Base-by-base conservation (phyloP, 2,113 vertebrate species). In the Lophura nycthemera region DNA sequence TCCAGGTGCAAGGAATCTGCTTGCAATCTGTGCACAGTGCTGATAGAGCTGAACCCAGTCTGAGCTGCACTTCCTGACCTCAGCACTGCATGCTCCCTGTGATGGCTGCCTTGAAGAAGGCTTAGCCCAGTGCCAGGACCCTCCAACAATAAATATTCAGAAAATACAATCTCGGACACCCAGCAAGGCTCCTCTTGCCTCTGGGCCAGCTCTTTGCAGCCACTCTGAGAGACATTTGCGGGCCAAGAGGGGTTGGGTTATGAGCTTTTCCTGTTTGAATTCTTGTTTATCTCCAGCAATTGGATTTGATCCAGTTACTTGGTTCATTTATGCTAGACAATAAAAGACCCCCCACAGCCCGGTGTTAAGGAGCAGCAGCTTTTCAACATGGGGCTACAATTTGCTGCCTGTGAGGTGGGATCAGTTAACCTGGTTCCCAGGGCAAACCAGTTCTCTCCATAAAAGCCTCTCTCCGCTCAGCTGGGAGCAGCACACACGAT, bases 401-500 rank as follows among this genome's bases (percentile, higher is more conserved):
- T 40, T 40, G 25, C 61, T 64, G 38, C 36, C 36, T 5, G 25
- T 40, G 61, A 25, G 40, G 25, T 22, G 22, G 25, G 25, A 18
- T 64, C 27, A 38, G 61, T 16, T 10, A 63, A 12, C 25, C 36
- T 29, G 25, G 25, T 29, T 64, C 25, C 61, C 36, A 40, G 61
- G 10, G 61, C 17, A 64, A 19, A 27, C 10, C 4, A 7, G 3
- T 20, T 5, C 57, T 2, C 30, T 32, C 69, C 54, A 19, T 1
- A 17, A 15, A 11, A 67, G 52, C 70, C 64, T 18, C 3, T 77
- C 16, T 73, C 60, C 60, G 17, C 60, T 38, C 24, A 36, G 42
- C 43, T 64, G 13, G 22, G 54, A 69, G 64, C 34, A 59, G 0
- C 2, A 59, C 0, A 59, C 0, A 1, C 24, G 54, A 47, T 2